Conservation (phyloP, 2,113 vertebrate species). For the Eretmochelys imbricata region DNA sequence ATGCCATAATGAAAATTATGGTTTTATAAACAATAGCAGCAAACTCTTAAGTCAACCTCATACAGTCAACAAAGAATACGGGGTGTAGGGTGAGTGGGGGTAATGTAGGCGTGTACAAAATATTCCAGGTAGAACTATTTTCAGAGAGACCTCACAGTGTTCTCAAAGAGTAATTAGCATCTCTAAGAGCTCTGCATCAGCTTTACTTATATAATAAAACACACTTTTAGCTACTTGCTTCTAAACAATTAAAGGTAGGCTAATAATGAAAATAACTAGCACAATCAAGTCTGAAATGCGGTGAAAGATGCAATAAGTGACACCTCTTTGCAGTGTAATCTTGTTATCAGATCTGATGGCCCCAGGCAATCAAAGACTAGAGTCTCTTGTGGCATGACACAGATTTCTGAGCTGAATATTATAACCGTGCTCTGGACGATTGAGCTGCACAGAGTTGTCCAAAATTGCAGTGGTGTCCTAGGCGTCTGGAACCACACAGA, state of each 20-base stretch:
- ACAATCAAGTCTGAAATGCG: not conserved
- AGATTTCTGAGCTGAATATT: slow-evolving; percentile 26
- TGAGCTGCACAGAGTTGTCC: not conserved
- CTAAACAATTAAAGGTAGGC: not conserved
- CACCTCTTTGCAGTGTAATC: not conserved
- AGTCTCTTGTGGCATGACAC: not conserved
- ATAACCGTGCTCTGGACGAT: not conserved
- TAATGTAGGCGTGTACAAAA: not conserved
- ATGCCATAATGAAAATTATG: slow-evolving; percentile 20
- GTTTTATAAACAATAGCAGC: slow-evolving; percentile 9
- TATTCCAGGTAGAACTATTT: slow-evolving; percentile 22
- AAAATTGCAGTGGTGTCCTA: not conserved
- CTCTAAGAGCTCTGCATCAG: not conserved
- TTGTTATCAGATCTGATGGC: not conserved
- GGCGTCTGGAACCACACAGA: not conserved
- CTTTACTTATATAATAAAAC: not conserved
- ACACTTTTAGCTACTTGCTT: not conserved
- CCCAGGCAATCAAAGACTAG: not conserved
- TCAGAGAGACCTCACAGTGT: not conserved
- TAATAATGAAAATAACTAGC: not conserved
- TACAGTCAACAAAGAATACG: too few species aligned
- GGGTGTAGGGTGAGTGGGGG: not conserved
- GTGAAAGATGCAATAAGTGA: not conserved
- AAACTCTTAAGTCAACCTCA: not conserved
- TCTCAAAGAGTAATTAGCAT: not conserved